These are phyloP conservation scores for Rhea americana DNA, from an alignment of 2,113 vertebrate genomes.

Conservation along the genomic window DNA sequence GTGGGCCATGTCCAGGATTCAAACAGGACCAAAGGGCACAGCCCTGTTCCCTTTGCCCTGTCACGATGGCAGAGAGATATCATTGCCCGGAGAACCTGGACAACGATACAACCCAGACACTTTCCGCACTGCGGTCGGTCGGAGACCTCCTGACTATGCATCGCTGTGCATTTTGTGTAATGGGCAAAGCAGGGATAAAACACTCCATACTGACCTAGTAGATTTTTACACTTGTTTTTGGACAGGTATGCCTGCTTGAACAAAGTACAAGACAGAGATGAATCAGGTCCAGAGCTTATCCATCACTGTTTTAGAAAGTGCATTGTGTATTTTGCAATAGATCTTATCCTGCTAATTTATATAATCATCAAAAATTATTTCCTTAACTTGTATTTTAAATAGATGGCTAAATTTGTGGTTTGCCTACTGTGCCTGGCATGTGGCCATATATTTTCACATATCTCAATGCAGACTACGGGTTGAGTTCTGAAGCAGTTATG, in stretches of 20 bases:
- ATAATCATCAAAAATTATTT: slow-evolving; percentile 45
- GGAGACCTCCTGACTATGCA: not conserved
- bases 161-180: not conserved
- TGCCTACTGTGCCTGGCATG: slow-evolving; percentile 4
- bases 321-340: not conserved
- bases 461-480: slow-evolving; percentile 1
- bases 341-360: not conserved
- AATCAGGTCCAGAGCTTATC: not conserved
- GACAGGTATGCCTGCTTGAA: not conserved
- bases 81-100: not conserved
- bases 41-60: not conserved
- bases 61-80: slow-evolving; percentile 5
- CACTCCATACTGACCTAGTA: not conserved
- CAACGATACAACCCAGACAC: not conserved
- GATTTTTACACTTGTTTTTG: not conserved
- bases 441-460: slow-evolving; percentile 42
- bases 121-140: not conserved
- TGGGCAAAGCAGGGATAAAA: not conserved
- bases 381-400: slow-evolving; percentile 47
- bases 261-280: not conserved
- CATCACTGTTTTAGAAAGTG: not conserved
- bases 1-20: not conserved
- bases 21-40: not conserved
- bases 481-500: slow-evolving; percentile 34
- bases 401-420: slow-evolving; percentile 41